Evolutionary conservation across 1,140 invertebrate genomes (phyloP), one percentile per base, ranked within the genome.

Genomic region (Frieseomelitta varia): DNA sequence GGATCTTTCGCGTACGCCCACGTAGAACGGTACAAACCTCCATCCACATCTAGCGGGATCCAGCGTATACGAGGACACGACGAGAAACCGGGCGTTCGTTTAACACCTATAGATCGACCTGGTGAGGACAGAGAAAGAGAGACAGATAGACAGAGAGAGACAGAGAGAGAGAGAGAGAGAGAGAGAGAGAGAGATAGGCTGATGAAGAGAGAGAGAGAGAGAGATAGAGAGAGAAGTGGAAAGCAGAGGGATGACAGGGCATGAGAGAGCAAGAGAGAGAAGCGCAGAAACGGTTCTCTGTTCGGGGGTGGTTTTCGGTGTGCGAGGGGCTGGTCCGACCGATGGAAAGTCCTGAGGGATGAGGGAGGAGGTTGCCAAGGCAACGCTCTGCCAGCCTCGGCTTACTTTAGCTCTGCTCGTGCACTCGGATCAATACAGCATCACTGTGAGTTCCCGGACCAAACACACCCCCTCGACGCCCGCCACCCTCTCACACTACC

Each of bases 321-420:
- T 78, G 79, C 85, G 87, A 81, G 83, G 79, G 82, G 87, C 71
- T 85, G 78, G 85, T 74, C 82, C 67, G 88, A 84, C 76, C 80
- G 78, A 90, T 73, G 92, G 90, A 53, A 91, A 90, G 86, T 84
- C 88, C 85, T 89, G 92, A 93, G 87, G 95, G 93, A 90, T 94
- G 95, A 90, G 95, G 92, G 74, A 94, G 93, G 74, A 95, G 93
- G 95, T 96, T 93, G 94, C 95, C 87, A 95, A 94, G 90, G 95
- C 95, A 92, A 95, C 95, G 88, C 95, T 94, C 58, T 94, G 93
- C 85, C 95, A 92, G 89, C 86, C 88, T 88, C 89, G 92, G 93
- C 93, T 94, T 94, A 93, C 92, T 94, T 93, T 94, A 93, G 93
- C 93, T 93, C 91, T 90, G 92, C 90, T 86, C 88, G 81, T 88